Evolutionary conservation across 35 echinoderm and acorn worm species (phyloP), one percentile per base, ranked within the genome.

Genomic region (Holothuria glaberrima): DNA sequence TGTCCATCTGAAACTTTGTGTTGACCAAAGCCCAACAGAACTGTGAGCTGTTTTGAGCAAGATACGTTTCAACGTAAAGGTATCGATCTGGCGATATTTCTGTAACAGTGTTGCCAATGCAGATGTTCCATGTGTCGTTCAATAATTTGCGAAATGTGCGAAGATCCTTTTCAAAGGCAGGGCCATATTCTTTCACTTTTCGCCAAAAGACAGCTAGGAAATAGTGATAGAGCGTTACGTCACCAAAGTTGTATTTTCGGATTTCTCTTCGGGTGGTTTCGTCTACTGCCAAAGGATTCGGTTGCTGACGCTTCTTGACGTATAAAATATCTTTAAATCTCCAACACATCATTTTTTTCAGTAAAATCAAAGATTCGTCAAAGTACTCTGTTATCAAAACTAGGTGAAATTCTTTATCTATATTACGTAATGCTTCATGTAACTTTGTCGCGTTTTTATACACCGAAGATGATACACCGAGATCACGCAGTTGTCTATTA

Each of bases 1-100:
- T 58, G 79, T 82, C 79, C 79, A 82, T 82, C 20, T 82, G 79
- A 60, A 82, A 82, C 28, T 59, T 82, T 18, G 79, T 14, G 36
- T 82, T 82, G 35, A 82, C 79, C 9, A 82, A 60, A 22, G 79
- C 79, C 79, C 79, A 82, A 82, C 79, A 82, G 31, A 82, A 82
- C 21, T 38, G 20, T 29, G 28, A 32, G 57, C 57, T 60, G 29
- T 82, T 82, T 58, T 38, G 24, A 7, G 57, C 38, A 12, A 20
- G 7, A 30, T 82, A 82, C 9, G 46, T 58, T 33, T 82, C 79
- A 2, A 82, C 50, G n/a, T 82, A 82, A 18, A 82, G 19, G 28
- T 82, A 82, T 18, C 26, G 46, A 58, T 82, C 79, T 16, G 18
- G 20, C 5, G 79, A 82, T 22, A 19, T 17, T 19, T 82, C 79